Conservation (phyloP, 1,140 invertebrate species). For the Drosophila santomea region DNA sequence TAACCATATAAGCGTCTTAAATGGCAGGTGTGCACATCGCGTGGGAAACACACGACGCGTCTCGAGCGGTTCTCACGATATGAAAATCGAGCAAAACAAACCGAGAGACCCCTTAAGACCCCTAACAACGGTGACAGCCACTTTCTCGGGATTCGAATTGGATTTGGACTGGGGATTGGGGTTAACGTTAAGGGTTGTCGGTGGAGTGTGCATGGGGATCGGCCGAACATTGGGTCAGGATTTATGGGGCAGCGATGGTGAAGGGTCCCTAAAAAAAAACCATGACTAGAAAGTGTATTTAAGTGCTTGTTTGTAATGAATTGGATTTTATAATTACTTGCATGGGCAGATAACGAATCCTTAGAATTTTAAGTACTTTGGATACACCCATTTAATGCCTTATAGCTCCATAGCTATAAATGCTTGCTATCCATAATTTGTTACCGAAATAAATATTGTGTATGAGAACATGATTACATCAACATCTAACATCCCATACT, state of each 20-base stretch:
- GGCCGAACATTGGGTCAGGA: conserved; percentile 12
- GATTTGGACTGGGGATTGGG: conserved; percentile 27
- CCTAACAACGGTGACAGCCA: conserved; percentile 38
- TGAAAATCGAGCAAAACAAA: conserved; percentile 77
- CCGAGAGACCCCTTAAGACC: conserved; percentile 32
- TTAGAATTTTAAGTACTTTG: background rate
- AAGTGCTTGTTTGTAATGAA: conserved; percentile 24
- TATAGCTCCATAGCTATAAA: background rate
- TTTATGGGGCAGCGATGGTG: conserved; percentile 22
- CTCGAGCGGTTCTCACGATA: conserved; percentile 84
- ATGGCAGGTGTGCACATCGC: conserved; percentile 85
- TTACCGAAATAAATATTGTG: too few species aligned
- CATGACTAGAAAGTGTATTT: background rate
- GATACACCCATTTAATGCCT: background rate
- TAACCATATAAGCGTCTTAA: conserved; percentile 83
- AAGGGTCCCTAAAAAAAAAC: background rate
- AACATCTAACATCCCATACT: background rate
- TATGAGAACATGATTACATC: too few species aligned
- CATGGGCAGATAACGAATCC: background rate
- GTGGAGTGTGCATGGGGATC: background rate
- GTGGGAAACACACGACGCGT: conserved; percentile 85
- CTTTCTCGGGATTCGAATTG: conserved; percentile 49
- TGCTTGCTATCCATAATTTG: background rate
- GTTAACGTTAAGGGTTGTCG: conserved; percentile 25
- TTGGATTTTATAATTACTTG: background rate